Evolutionary conservation across 2,888 invertebrate species (phyloP).

Genomic region (Criorhina ranunculi): DNA sequence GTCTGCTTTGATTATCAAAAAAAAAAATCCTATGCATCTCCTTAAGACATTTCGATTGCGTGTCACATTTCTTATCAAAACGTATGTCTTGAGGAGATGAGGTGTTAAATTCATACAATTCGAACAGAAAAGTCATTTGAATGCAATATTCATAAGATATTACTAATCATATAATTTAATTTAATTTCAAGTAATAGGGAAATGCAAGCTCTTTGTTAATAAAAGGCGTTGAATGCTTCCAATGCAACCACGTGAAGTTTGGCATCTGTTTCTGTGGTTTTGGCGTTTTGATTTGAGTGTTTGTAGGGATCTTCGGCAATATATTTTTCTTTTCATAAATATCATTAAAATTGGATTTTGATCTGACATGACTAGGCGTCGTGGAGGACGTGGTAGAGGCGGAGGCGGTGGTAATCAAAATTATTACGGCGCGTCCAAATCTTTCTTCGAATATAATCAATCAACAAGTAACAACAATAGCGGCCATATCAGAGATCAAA

Average conservation of each 20-base stretch:
- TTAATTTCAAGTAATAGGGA: no score
- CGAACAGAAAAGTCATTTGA: no score
- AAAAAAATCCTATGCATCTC: no score
- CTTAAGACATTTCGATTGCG: no score
- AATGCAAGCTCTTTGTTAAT: background rate
- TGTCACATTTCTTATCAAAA: no score
- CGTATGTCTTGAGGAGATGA: no score
- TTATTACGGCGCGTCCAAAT: background rate
- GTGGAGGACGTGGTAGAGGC: conserved; percentile 15
- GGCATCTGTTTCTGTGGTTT: background rate
- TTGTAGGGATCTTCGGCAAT: background rate
- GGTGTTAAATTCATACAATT: no score
- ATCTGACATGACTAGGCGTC: background rate
- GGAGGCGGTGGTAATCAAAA: background rate
- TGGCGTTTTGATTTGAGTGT: background rate
- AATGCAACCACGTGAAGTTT: conserved; percentile 13
- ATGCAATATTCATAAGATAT: no score
- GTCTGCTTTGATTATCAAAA: no score
- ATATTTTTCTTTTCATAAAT: background rate
- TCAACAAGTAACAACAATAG: no score
- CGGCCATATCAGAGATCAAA: background rate
- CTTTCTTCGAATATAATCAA: background rate
- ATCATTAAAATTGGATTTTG: background rate
- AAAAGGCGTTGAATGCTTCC: background rate
- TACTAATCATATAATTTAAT: no score